Evolutionary conservation across 2,113 vertebrate genomes (phyloP).

Genomic region (Catharus fuscescens): DNA sequence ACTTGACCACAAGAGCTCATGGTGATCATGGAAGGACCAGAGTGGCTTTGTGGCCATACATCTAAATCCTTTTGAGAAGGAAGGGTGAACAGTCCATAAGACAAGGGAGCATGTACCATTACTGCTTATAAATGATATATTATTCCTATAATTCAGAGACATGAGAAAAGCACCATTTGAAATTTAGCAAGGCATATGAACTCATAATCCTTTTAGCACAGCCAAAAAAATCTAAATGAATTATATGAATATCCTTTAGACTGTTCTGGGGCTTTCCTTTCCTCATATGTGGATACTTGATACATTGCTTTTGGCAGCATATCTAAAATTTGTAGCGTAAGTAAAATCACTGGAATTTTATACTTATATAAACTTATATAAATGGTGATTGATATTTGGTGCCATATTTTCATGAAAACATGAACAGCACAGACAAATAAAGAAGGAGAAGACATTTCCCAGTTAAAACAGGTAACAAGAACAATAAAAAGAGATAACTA

Average conservation of each 20-base stretch:
- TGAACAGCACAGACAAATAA: background rate
- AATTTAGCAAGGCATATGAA: background rate
- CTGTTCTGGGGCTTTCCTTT: background rate
- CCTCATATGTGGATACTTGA: rapidly evolving
- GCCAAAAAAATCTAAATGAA: background rate
- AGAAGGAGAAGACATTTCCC: background rate
- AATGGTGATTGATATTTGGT: background rate
- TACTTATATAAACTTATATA: background rate
- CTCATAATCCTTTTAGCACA: background rate
- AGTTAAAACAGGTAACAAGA: background rate
- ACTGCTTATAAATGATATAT: background rate
- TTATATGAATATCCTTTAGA: background rate
- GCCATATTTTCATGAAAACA: background rate
- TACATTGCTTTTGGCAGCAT: background rate
- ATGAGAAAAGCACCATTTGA: background rate
- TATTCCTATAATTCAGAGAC: background rate
- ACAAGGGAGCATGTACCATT: background rate
- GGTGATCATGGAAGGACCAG: background rate
- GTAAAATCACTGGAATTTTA: background rate
- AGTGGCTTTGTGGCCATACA: background rate
- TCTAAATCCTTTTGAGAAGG: background rate
- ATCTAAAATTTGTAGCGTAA: background rate
- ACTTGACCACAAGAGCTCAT: background rate
- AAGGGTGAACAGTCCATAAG: background rate
- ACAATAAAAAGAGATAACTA: background rate